Evolutionary conservation across 2,797 vertebrate genomes (phyloP), one percentile per base, ranked within the genome.

Genomic region (Oreortyx pictus): DNA sequence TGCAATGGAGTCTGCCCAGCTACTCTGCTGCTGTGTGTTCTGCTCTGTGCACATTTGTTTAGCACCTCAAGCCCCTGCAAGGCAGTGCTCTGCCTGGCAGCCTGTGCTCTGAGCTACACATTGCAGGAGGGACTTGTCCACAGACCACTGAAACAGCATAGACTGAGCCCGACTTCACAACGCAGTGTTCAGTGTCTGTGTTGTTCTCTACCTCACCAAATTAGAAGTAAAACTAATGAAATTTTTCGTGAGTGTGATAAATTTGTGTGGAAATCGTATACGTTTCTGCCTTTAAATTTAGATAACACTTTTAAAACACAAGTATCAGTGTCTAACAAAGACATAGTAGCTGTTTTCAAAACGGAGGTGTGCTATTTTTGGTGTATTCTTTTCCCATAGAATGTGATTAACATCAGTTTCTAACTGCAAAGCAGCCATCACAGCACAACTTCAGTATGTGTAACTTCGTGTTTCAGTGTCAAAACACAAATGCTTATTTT

Each of bases 281-380:
- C 39, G 24, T 65, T 80, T 91, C 23, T 88, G 29, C 35, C 6
- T 86, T 62, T 84, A 88, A 56, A 90, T 81, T 93, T 62, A 83
- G 5, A 5, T n/a, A 49, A 39, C 29, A 19, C 1, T 37, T 77
- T 82, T 50, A 56, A 35, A 66, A 66, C 24, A 75, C 65, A 77
- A 39, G 5, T n/a, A 61, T 60, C 16, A 5, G 33, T 24, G 6
- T 39, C n/a, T 47, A 92, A 50, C 3, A 74, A 86, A 87, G n/a
- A 76, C 78, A 71, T 52, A 65, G 65, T 83, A 83, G 16, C 0
- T 12, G 2, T 35, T 82, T 57, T 81, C 35, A 29, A 33, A 79
- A 19, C 54, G 59, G 14, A 27, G 4, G 24, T 5, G 2, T 44
- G n/a, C 41, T 37, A 12, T 22, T 77, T 6, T 23, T 81, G 71